phyloP scores from a whole-genome alignment of 1,140 invertebrate species.

The Atopsyche davidsoni region DNA sequence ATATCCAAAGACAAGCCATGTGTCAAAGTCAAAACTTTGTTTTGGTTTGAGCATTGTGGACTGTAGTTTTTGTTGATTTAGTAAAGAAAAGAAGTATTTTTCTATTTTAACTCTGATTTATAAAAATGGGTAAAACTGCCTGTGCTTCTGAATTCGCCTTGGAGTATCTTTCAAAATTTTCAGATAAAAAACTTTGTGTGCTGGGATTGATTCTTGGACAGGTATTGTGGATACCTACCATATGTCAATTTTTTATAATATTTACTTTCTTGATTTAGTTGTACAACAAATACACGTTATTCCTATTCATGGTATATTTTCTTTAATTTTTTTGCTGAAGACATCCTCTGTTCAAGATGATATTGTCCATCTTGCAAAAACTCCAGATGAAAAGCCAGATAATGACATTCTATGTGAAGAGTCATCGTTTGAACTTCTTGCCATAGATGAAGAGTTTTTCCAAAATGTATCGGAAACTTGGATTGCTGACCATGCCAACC shows the following conservation, averaged over 20 bases:
- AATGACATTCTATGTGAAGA: too few species aligned
- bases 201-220: slow-evolving; percentile 63
- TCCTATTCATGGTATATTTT: not conserved
- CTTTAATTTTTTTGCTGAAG: slow-evolving; percentile 42
- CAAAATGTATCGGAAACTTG: slow-evolving; percentile 52
- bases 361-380: slow-evolving; percentile 65
- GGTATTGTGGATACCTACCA: slow-evolving; percentile 38
- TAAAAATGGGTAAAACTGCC: slow-evolving; percentile 40
- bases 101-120: slow-evolving; percentile 5
- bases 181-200: slow-evolving; percentile 49
- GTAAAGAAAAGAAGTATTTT: too few species aligned
- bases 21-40: slow-evolving; percentile 20
- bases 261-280: slow-evolving; percentile 24
- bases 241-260: slow-evolving; percentile 19
- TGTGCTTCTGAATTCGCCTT: slow-evolving; percentile 44
- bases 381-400: slow-evolving; percentile 51
- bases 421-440: too few species aligned
- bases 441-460: too few species aligned
- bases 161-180: slow-evolving; percentile 45
- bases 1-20: slow-evolving; percentile 7
- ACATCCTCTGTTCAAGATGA: slow-evolving; percentile 56
- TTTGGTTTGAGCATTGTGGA: slow-evolving; percentile 5
- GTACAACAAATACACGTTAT: not conserved
- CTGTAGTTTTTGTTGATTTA: slow-evolving; percentile 10
- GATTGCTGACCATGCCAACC: slow-evolving; percentile 64